Evolutionary conservation across 2,888 invertebrate genomes (phyloP).

Genomic region (Diploptera punctata): DNA sequence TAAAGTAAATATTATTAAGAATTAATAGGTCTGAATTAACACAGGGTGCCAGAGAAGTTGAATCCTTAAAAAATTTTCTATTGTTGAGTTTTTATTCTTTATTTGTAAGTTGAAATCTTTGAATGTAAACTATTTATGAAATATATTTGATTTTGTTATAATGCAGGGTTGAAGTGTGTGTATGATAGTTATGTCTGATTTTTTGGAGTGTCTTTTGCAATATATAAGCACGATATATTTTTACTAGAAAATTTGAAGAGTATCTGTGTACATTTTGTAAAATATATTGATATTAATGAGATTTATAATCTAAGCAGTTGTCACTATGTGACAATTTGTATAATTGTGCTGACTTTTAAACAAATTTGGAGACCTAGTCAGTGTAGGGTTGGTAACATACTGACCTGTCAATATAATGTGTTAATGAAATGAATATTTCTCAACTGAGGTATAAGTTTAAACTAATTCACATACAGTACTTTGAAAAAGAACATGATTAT

Average conservation of each 20-base stretch:
- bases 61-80: background rate
- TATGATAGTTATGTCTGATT: background rate
- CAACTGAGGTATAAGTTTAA: too few relatives aligned
- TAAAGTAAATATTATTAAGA: slow-evolving; percentile 62
- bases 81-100: slow-evolving; percentile 1
- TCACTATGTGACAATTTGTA: slow-evolving; percentile 12
- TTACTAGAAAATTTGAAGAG: background rate
- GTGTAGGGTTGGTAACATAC: too few relatives aligned
- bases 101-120: background rate
- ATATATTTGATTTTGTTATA: too few relatives aligned
- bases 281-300: background rate
- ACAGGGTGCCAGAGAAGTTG: background rate
- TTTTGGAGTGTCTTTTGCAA: too few relatives aligned
- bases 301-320: background rate
- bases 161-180: too few relatives aligned
- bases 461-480: too few relatives aligned
- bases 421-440: too few relatives aligned
- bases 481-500: too few relatives aligned
- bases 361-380: slow-evolving; percentile 2
- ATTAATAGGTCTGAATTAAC: background rate
- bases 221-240: slow-evolving; percentile 5
- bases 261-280: background rate
- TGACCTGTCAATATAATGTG: too few relatives aligned
- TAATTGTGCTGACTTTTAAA: too few relatives aligned
- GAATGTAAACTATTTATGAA: too few relatives aligned